Conservation (phyloP, 2,113 vertebrate genomes). For the Urocitellus parryii region DNA sequence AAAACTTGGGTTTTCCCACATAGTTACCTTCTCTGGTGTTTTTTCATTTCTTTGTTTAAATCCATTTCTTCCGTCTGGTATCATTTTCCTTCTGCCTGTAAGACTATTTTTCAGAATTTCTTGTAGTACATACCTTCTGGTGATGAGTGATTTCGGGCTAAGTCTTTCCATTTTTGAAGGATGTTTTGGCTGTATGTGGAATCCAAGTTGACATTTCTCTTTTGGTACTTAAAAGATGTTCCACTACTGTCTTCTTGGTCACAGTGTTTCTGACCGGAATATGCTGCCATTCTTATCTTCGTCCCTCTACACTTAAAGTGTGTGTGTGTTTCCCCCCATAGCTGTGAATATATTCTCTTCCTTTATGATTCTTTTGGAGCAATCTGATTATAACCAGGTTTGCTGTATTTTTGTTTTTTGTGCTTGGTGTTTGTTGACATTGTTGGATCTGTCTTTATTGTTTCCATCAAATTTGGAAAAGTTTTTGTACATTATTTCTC, state of each 20-base stretch:
- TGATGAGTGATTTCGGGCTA: background rate
- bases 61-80: background rate
- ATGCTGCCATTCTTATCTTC: background rate
- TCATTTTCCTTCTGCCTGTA: background rate
- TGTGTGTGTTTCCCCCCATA: background rate
- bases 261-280: background rate
- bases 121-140: background rate
- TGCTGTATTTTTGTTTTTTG: background rate
- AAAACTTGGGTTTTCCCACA: background rate
- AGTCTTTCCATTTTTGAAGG: slow-evolving; percentile 8
- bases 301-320: background rate
- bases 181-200: background rate
- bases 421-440: background rate
- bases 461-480: background rate
- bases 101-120: background rate
- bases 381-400: background rate
- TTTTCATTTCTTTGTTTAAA: background rate
- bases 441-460: background rate
- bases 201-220: background rate
- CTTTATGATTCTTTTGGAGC: background rate
- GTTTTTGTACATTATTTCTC: background rate
- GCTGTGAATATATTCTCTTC: background rate
- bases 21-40: background rate
- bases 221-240: background rate
- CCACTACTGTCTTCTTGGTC: background rate